A percentile compares a stretch with the other conserved stretches of the same genome.
These are phyloP conservation scores for Drosophila pachea DNA, from an alignment of 1,140 invertebrate species.

Conservation along the genomic window DNA sequence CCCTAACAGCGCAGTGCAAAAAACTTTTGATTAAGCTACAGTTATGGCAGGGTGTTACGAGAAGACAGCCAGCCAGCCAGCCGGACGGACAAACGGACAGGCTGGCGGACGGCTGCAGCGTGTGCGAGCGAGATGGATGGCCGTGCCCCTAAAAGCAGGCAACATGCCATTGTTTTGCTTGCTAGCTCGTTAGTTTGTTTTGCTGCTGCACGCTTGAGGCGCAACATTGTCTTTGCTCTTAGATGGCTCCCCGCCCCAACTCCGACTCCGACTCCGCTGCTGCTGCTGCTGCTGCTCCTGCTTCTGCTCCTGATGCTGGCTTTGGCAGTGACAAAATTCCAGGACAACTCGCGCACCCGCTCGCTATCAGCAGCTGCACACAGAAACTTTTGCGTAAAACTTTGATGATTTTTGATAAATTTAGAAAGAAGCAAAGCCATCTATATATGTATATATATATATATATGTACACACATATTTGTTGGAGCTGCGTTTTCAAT, in stretches of 20 bases:
- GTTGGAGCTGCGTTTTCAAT: conserved; percentile 56
- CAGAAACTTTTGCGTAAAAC: conserved; percentile 62
- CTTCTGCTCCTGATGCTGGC: conserved; percentile 21
- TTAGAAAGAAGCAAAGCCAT: conserved; percentile 14
- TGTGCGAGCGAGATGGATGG: neutral
- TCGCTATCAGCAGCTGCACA: conserved; percentile 47
- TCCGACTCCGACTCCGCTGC: too few species aligned
- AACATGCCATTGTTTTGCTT: conserved; percentile 73
- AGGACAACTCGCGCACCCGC: conserved; percentile 20
- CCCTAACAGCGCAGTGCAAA: conserved; percentile 47
- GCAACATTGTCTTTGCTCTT: conserved; percentile 49
- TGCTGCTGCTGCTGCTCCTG: conserved; percentile 14
- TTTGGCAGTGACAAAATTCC: conserved; percentile 69
- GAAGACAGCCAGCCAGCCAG: conserved; percentile 16
- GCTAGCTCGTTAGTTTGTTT: conserved; percentile 75
- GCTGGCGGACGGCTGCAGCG: neutral
- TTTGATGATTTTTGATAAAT: conserved; percentile 71
- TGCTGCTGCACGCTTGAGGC: conserved; percentile 53
- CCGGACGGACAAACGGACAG: neutral
- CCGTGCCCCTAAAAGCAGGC: conserved; percentile 43
- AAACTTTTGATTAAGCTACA: conserved; percentile 78
- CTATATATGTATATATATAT: conserved; percentile 8
- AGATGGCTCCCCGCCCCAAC: neutral
- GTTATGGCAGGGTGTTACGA: conserved; percentile 73
- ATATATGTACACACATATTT: neutral